Base-by-base conservation (phyloP, 2,113 vertebrate species). In the Pteronura brasiliensis region DNA sequence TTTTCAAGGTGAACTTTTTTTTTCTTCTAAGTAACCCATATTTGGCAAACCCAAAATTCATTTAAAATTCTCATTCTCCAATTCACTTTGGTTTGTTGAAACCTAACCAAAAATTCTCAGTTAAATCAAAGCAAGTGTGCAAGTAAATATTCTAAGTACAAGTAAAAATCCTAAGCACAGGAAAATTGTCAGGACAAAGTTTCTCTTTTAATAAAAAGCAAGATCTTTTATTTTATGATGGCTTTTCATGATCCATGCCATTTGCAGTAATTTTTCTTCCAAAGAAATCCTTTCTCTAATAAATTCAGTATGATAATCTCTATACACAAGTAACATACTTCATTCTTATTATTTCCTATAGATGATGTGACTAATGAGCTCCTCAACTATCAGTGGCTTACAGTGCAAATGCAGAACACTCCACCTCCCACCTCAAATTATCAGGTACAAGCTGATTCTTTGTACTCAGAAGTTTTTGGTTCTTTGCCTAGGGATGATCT, bases 101-200 rank as follows among this genome's bases (percentile, higher is more conserved):
- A 88, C 6, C 27, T 71, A 93, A 47, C 39, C 31, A 71, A 83
- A 86, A 6, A 61, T 61, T 86, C 36, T 49, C 17, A 52, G 11
- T 88, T 87, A 80, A 93, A 87, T 74, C 74, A 90, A 88, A 96
- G n/a, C 27, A 94, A 90, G 29, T 42, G 63, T 44, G 6, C 7
- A 81, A 74, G 25, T 65, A 90, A 90, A 88, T 71, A 94, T 44
- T 36, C 88, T 11, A 47, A 47, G 44, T 47, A 47, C 10, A 47
- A 47, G 44, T 11, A 47, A 47, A 88, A 86, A 79, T 39, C 36
- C 1, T 85, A 81, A 49, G 11, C 36, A n/a, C 29, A 88, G n/a
- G 8, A 76, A 85, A 65, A 42, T 55, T 61, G 47, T 76, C 47
- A 87, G 21, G 15, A 77, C 74, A 85, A 69, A 82, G n/a, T 71